Percentiles rank a stretch among this genome's conserved stretches.
Evolutionary conservation across 2,888 invertebrate species (phyloP).

Genomic region (Gisinianus flammeolus): DNA sequence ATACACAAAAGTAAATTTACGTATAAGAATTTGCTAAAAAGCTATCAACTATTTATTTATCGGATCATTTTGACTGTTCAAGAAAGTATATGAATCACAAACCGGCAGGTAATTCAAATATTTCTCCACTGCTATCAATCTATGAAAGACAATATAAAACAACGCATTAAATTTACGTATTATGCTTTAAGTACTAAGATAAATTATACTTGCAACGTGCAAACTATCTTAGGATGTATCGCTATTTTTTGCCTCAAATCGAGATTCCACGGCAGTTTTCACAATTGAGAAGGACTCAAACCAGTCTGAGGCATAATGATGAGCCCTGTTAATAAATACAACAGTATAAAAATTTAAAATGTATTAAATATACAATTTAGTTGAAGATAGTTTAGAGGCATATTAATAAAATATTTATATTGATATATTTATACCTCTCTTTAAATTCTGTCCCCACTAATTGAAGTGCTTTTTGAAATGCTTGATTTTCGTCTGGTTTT

Average conservation of each 20-base stretch:
- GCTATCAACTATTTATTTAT: too few species aligned
- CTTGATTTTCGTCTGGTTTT: constrained; percentile 64
- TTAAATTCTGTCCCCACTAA: constrained; percentile 81
- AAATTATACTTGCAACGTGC: too few species aligned
- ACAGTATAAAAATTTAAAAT: too few species aligned
- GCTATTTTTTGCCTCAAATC: constrained; percentile 63
- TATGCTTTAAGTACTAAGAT: too few species aligned
- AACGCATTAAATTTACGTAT: too few species aligned
- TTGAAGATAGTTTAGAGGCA: too few species aligned
- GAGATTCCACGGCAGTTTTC: constrained; percentile 71
- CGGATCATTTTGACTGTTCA: background rate
- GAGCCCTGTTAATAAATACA: too few species aligned
- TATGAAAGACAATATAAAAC: too few species aligned
- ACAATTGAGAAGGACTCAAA: constrained; percentile 84
- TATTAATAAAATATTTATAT: too few species aligned
- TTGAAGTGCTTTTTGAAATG: constrained; percentile 79
- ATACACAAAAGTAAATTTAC: background rate
- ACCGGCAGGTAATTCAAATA: constrained; percentile 72
- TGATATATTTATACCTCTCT: too few species aligned
- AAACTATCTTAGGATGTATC: background rate
- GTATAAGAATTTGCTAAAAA: background rate
- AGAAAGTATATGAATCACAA: background rate
- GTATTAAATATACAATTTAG: too few species aligned
- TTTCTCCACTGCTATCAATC: constrained; percentile 78
- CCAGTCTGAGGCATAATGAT: constrained; percentile 74